phyloP scores from a whole-genome alignment of 2,113 vertebrate species.

The Chloropsis cyanopogon region DNA sequence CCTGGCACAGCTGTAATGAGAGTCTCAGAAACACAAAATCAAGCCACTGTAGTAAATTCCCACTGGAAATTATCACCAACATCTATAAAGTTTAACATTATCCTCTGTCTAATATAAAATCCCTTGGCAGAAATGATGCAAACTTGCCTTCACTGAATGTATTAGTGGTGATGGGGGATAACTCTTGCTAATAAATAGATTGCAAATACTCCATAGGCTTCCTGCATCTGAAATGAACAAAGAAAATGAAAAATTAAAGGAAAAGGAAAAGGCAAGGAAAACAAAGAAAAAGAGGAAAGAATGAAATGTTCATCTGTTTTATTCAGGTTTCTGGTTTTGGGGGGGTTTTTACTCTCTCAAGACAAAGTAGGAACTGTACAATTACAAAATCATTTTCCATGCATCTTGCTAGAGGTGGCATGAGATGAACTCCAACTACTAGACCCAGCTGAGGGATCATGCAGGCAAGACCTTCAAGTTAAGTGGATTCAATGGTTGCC shows the following conservation, averaged over 20 bases:
- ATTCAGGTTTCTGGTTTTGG: background rate
- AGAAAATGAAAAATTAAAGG: background rate
- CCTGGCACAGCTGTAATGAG: background rate
- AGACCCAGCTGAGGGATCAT: background rate
- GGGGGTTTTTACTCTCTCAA: background rate
- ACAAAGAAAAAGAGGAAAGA: background rate
- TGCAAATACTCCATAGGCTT: background rate
- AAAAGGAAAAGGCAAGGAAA: background rate
- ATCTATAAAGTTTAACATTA: slow-evolving; percentile 21
- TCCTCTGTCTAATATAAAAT: background rate
- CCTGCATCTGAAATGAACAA: background rate
- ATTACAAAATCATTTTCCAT: background rate
- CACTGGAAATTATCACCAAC: background rate
- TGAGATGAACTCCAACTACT: background rate
- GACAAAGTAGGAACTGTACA: background rate
- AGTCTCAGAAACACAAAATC: slow-evolving; percentile 25
- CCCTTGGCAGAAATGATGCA: slow-evolving; percentile 1
- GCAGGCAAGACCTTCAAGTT: background rate
- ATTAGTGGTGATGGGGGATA: background rate
- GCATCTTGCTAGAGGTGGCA: background rate
- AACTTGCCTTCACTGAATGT: background rate
- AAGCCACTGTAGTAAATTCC: slow-evolving; percentile 17
- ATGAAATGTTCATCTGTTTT: background rate
- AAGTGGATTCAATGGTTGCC: background rate
- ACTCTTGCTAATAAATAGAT: background rate